Evolutionary conservation across 2,888 invertebrate genomes (phyloP).

Genomic region (Synergus gifuensis): DNA sequence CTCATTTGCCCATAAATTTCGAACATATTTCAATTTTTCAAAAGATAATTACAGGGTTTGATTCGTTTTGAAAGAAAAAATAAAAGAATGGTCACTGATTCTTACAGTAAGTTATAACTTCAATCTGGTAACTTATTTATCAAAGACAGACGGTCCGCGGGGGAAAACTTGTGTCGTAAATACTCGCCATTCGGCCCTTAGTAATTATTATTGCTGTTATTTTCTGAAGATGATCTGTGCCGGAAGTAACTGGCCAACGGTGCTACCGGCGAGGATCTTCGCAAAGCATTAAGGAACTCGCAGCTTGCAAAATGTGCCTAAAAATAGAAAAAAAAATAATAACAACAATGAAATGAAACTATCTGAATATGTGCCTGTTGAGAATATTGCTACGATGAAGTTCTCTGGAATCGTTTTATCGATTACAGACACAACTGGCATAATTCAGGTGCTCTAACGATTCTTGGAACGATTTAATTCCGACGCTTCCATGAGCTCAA

Average conservation of each 20-base stretch:
- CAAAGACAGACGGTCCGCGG: constrained; percentile 1
- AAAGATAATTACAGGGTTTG: background rate
- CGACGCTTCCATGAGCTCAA: constrained; percentile 12
- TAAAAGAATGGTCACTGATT: background rate
- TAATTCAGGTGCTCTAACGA: constrained; percentile 15
- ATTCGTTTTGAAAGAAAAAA: background rate
- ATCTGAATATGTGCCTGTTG: background rate
- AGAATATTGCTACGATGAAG: constrained; percentile 4
- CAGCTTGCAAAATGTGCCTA: constrained; percentile 7
- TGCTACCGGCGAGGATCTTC: constrained; percentile 12
- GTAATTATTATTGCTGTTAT: constrained; percentile 16
- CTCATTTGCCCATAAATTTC: background rate
- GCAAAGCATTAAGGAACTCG: constrained; percentile 17
- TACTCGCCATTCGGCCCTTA: constrained; percentile 9
- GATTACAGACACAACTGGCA: constrained; percentile 22
- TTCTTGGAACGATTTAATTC: constrained; percentile 14
- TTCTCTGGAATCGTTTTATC: constrained; percentile 14
- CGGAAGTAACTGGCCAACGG: constrained; percentile 28
- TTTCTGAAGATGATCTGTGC: constrained; percentile 2
- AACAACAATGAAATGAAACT: constrained; percentile 9
- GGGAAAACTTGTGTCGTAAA: constrained; percentile 1
- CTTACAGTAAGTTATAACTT: background rate
- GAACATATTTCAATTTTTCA: background rate
- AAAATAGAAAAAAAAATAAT: background rate
- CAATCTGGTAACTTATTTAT: background rate